These are phyloP conservation scores for Iguana delicatissima DNA, from an alignment of 2,797 vertebrate species.

Conservation along the genomic window DNA sequence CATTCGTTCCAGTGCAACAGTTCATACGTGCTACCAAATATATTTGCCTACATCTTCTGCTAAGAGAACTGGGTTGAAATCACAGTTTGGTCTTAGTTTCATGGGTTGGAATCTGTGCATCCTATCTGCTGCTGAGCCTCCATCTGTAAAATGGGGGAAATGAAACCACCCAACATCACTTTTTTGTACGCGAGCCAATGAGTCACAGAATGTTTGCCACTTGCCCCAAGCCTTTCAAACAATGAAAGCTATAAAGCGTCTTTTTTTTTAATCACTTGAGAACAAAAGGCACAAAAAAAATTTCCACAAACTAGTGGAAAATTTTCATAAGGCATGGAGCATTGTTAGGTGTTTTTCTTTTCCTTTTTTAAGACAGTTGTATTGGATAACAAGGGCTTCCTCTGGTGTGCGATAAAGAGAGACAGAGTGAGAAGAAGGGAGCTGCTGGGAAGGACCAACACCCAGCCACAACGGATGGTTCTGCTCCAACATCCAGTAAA, in stretches of 20 bases:
- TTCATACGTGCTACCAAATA: background rate
- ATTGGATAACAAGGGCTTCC: background rate
- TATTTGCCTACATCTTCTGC: background rate
- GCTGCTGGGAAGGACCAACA: background rate
- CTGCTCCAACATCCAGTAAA: background rate
- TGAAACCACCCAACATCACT: background rate
- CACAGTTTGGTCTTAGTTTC: background rate
- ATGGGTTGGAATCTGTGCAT: background rate
- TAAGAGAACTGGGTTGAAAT: background rate
- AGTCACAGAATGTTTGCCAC: background rate
- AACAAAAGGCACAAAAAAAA: background rate
- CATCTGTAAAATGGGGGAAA: background rate
- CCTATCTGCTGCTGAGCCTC: background rate
- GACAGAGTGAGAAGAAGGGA: no score
- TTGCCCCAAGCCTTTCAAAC: background rate
- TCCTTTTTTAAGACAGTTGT: background rate
- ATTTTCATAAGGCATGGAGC: background rate
- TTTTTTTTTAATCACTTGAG: background rate
- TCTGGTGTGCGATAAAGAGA: background rate
- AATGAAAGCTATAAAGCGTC: background rate
- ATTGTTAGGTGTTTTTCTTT: background rate
- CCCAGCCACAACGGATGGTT: background rate
- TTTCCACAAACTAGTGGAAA: background rate
- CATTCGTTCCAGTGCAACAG: background rate
- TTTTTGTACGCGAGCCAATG: background rate